Evolutionary conservation across 2,888 invertebrate genomes (phyloP), one percentile per base, ranked within the genome.

Genomic region (Lysandra coridon): DNA sequence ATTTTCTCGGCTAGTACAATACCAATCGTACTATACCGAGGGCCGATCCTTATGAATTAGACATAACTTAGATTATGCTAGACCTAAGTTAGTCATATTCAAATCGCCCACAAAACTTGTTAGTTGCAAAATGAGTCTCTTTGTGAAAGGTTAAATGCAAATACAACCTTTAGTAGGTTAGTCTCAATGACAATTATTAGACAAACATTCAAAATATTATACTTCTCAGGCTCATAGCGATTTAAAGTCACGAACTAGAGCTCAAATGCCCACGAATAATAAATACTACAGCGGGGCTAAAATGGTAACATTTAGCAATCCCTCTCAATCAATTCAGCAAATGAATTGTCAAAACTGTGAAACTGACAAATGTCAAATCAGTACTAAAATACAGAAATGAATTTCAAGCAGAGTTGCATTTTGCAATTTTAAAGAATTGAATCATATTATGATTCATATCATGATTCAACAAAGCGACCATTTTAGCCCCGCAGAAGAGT

Each of bases 111-210:
- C 23, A 23, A 76, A 53, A 33, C 53, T 23, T 75, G 49, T 75
- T 30, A 33, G 5, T 76, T 76, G 76, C 76, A 57, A 76, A 76
- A 76, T 76, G 76, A 53, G 23, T 76, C 1, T 76, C 49, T 75
- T 30, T 57, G 76, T 57, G 76, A 76, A 76, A 76, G 57, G 76
- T 76, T 76, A 76, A 76, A 76, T 76, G 76, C 76, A 4, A 76
- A 76, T 76, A 30, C 76, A 76, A 76, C 53, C 76, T 76, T 76
- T 76, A 75, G 44, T 44, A 23, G 76, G 30, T 57, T 76, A 53
- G 33, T 30, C 53, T 76, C 76, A 17, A 53, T 76, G 76, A 57
- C 76, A 76, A 76, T 76, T 76, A 76, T 76, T 76, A 76, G 76
- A 76, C 76, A 53, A 76, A 76, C 53, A 76, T 76, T 76, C 17